Percentiles rank a stretch among this genome's conserved stretches.
phyloP scores from a whole-genome alignment of 1,140 invertebrate species.

The Macrosteles quadrilineatus region DNA sequence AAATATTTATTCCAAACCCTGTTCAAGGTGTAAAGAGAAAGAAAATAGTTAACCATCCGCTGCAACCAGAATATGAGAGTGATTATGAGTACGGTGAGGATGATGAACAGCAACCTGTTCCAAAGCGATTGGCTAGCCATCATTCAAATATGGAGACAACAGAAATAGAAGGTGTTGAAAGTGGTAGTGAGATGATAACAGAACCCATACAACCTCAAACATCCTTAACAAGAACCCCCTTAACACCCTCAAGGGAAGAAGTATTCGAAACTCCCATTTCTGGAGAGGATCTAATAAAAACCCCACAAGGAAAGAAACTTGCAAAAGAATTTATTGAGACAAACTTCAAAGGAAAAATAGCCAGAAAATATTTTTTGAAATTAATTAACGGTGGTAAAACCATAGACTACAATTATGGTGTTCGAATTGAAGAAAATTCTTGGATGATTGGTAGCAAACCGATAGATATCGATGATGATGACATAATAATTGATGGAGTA shows the following conservation, averaged over 20 bases:
- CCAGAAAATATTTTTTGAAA: slow-evolving; percentile 11
- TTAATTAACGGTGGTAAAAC: neutral
- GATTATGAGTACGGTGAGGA: slow-evolving; percentile 14
- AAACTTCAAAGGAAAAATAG: slow-evolving; percentile 2
- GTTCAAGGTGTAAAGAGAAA: slow-evolving; percentile 4
- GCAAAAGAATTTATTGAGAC: slow-evolving; percentile 8
- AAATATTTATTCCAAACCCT: neutral
- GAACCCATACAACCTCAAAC: no score
- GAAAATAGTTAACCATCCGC: neutral
- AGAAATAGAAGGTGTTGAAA: neutral
- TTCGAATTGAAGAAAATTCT: neutral
- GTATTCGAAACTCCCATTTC: no score
- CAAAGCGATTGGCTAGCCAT: neutral
- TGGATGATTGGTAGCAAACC: slow-evolving; percentile 15
- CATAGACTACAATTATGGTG: slow-evolving; percentile 4
- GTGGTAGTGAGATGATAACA: neutral
- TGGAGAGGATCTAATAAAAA: neutral
- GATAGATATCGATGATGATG: slow-evolving; percentile 2
- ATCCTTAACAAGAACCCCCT: no score
- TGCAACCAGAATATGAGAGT: neutral
- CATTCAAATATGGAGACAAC: neutral
- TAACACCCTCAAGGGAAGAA: neutral
- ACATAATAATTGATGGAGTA: neutral
- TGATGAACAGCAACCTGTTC: neutral
- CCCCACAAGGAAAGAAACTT: neutral